These are phyloP conservation scores for Drosophila sucinea DNA, from an alignment of 1,140 invertebrate species.

Conservation along the genomic window DNA sequence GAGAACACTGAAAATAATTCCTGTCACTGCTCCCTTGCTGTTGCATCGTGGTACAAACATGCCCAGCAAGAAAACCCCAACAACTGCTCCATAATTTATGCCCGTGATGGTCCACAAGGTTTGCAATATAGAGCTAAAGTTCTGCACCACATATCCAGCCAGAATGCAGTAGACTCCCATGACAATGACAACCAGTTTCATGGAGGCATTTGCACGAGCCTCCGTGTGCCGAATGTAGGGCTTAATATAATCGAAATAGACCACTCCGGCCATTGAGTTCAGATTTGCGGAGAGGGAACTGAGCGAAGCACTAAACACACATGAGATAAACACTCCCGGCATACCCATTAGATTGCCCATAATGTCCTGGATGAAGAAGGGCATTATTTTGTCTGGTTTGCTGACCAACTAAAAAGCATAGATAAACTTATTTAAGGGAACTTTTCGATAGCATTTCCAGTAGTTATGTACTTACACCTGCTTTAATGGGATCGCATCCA, in stretches of 20 bases:
- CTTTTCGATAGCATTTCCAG: neutral
- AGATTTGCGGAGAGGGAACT: conserved; percentile 89
- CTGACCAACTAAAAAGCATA: conserved; percentile 65
- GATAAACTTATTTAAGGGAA: neutral
- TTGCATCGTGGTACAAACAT: conserved; percentile 89
- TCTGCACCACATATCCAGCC: conserved; percentile 87
- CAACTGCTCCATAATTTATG: conserved; percentile 87
- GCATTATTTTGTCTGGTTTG: conserved; percentile 85
- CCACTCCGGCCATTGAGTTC: conserved; percentile 90
- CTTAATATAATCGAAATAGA: conserved; percentile 90
- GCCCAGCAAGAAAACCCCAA: conserved; percentile 89
- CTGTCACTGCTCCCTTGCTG: conserved; percentile 87
- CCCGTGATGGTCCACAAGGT: conserved; percentile 86
- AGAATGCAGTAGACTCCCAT: conserved; percentile 85
- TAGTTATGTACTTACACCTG: conserved; percentile 84
- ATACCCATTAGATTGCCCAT: conserved; percentile 85
- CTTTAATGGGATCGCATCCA: conserved; percentile 89
- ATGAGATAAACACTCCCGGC: conserved; percentile 88
- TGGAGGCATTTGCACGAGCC: conserved; percentile 85
- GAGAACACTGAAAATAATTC: conserved; percentile 86
- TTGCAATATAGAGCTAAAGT: conserved; percentile 86
- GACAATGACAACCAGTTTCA: conserved; percentile 86
- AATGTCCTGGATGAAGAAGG: conserved; percentile 87
- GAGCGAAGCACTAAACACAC: conserved; percentile 87
- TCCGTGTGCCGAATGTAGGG: conserved; percentile 84